Evolutionary conservation across 2,797 vertebrate species (phyloP), one percentile per base, ranked within the genome.

Genomic region (Astyanax mexicanus): DNA sequence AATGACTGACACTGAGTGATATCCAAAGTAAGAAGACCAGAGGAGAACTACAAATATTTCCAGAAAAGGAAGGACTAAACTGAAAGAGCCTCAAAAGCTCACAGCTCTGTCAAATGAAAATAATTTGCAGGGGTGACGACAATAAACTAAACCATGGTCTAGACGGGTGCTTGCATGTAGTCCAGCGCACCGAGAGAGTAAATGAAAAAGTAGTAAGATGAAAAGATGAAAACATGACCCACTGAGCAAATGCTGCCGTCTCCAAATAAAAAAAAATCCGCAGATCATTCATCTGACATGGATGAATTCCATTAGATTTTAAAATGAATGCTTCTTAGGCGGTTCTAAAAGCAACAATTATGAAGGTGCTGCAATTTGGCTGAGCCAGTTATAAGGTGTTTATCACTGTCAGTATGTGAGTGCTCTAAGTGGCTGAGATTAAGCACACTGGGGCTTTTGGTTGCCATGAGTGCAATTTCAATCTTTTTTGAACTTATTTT

Each of bases 161-260:
- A 37, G 23, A 40, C 23, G 29, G 29, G 35, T 13, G 5, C 38
- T 45, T 6, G 42, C 2, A 68, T 38, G 8, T 8, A 32, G 3
- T 15, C 64, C 29, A 58, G 3, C 6, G 55, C 27, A 25, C 25
- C 44, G n/a, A 42, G 10, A 27, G 23, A 35, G 64, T 9, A 21
- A 51, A 47, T 68, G 21, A 67, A 74, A n/a, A 45, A 44, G 29
- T 10, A 45, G 29, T 9, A 37, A 12, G 35, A 62, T 19, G 15
- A 62, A 64, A 51, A 66, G 58, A 61, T 37, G 58, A 61, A 19
- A 61, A 37, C 57, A 32, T 35, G n/a, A 37, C 57, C 32, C 7
- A 29, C 11, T 21, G 42, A 67, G 17, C 29, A 68, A 64, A 27
- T 0, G 19, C 35, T 6, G 19, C 35, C n/a, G 27, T 37, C 7